A percentile compares a stretch with the other conserved stretches of the same genome.
These are phyloP conservation scores for Sander lucioperca DNA, from an alignment of 2,113 vertebrate genomes.

Conservation along the genomic window DNA sequence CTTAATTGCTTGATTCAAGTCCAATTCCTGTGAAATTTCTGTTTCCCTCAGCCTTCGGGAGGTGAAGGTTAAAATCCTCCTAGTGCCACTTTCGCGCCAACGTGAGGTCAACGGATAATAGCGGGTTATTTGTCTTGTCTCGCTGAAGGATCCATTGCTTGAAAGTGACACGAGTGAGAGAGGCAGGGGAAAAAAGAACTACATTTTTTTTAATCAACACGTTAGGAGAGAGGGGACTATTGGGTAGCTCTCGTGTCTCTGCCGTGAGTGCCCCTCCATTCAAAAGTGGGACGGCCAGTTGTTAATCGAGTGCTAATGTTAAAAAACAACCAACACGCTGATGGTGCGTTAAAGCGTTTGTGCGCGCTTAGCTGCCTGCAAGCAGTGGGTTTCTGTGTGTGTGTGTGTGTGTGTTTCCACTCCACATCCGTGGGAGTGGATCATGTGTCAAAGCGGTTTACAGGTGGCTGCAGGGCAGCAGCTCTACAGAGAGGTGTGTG, in stretches of 20 bases:
- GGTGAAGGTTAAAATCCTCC: constrained; percentile 80
- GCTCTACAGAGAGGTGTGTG: constrained; percentile 66
- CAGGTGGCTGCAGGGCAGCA: constrained; percentile 81
- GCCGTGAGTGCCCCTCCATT: constrained; percentile 59
- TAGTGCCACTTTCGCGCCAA: constrained; percentile 70
- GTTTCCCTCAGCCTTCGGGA: constrained; percentile 51
- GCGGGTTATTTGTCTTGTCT: constrained; percentile 73
- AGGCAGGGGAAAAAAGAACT: background rate
- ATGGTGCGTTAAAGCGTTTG: constrained; percentile 63
- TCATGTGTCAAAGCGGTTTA: constrained; percentile 82
- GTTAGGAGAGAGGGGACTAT: constrained; percentile 31
- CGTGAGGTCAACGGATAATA: constrained; percentile 73
- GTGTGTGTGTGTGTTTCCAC: constrained; percentile 66
- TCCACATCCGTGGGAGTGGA: constrained; percentile 80
- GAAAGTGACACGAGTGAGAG: constrained; percentile 42
- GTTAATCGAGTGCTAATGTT: constrained; percentile 79
- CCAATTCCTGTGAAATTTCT: constrained; percentile 10
- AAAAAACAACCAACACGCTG: constrained; percentile 74
- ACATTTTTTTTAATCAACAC: constrained; percentile 43
- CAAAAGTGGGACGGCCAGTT: constrained; percentile 64
- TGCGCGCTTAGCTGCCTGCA: constrained; percentile 46
- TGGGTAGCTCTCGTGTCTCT: constrained; percentile 55
- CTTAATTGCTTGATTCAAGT: constrained; percentile 80
- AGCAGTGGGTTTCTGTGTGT: constrained; percentile 10
- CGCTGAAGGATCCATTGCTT: constrained; percentile 69